Evolutionary conservation across 1,140 invertebrate genomes (phyloP).

Genomic region (Drosophila aff.): DNA sequence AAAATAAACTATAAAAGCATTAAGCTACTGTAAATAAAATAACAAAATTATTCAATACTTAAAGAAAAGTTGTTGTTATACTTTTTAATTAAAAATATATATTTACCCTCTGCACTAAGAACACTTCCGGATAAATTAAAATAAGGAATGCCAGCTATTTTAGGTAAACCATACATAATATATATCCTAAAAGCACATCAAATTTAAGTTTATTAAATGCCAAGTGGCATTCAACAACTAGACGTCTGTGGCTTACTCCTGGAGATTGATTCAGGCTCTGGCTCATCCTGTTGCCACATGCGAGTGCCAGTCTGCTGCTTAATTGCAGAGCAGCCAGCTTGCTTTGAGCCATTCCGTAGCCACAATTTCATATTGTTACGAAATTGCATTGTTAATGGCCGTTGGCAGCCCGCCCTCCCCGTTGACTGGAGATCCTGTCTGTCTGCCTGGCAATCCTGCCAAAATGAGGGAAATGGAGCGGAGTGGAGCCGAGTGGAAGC

Average conservation of each 20-base stretch:
- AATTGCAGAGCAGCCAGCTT: constrained; percentile 57
- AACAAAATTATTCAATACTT: background rate
- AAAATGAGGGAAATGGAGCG: constrained; percentile 45
- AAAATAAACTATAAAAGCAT: background rate
- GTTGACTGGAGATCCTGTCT: constrained; percentile 26
- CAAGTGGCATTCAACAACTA: constrained; percentile 4
- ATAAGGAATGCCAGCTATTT: background rate
- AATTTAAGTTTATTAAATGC: constrained; percentile 17
- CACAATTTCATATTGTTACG: constrained; percentile 64
- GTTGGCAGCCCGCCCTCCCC: constrained; percentile 23
- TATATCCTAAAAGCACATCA: constrained; percentile 9
- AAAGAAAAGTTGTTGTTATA: background rate
- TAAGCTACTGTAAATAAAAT: background rate
- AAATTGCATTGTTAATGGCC: constrained; percentile 73
- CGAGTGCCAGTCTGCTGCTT: constrained; percentile 46
- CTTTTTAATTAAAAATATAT: background rate
- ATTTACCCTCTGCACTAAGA: background rate
- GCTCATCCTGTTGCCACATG: constrained; percentile 22
- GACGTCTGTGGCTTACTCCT: constrained; percentile 28
- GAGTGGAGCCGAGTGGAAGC: background rate
- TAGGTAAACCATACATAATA: background rate
- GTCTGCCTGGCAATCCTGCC: constrained; percentile 18
- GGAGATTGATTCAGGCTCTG: constrained; percentile 60
- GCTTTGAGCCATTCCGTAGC: constrained; percentile 48
- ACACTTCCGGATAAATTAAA: background rate